Conservation (phyloP, 2,888 invertebrate genomes). For the Platycheirus rosarum region DNA sequence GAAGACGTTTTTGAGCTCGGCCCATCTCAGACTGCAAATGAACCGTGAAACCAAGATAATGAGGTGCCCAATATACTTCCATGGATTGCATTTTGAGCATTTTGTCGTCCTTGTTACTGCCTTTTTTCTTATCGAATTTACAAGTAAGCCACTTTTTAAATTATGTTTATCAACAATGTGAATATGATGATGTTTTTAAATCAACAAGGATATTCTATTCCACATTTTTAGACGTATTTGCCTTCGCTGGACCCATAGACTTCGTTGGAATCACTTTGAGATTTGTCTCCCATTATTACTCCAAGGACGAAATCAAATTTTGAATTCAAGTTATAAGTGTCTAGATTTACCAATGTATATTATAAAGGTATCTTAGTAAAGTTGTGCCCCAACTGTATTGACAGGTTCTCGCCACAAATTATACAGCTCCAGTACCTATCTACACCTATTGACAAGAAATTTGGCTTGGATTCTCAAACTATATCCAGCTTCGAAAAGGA, state of each 20-base stretch:
- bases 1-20: neutral
- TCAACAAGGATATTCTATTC: too few relatives aligned
- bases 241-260: too few relatives aligned
- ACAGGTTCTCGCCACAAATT: neutral
- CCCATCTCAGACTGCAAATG: conserved; percentile 20
- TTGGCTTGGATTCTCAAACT: conserved; percentile 19
- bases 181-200: too few relatives aligned
- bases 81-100: neutral
- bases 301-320: conserved; percentile 8
- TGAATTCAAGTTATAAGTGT: conserved; percentile 5
- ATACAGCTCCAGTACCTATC: neutral
- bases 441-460: conserved; percentile 15
- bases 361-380: neutral
- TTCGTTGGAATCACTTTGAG: conserved; percentile 5
- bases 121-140: too few relatives aligned
- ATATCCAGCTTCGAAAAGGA: conserved; percentile 15
- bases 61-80: conserved; percentile 2
- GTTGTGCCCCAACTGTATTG: conserved; percentile 1
- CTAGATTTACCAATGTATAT: conserved; percentile 1
- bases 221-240: too few relatives aligned
- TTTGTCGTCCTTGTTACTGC: conserved; percentile 9
- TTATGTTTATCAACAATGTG: too few relatives aligned
- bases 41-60: conserved; percentile 31
- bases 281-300: conserved; percentile 27
- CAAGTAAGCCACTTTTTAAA: too few relatives aligned